Evolutionary conservation across 2,888 invertebrate genomes (phyloP), one percentile per base, ranked within the genome.

Genomic region (Elgonia sp.): DNA sequence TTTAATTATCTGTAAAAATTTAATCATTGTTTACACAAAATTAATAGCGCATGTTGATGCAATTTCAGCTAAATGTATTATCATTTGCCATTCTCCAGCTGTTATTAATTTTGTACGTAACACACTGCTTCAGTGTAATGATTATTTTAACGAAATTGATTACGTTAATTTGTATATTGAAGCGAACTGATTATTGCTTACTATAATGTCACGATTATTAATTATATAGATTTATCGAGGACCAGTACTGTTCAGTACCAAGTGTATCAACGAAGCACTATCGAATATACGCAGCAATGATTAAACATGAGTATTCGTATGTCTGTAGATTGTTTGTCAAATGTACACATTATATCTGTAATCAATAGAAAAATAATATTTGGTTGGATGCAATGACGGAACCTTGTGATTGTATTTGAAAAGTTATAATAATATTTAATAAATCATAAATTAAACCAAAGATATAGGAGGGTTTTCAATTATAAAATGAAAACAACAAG

Each of bases 321-420:
- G 60, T 69, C 46, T 62, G 69, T 39, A 67, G 67, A 79, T 69
- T 79, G 79, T 79, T 79, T 79, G 69, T 46, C 69, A 69, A 60
- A 42, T 42, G 29, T 20, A 72, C 60, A 73, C 29, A n/a, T 53
- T 53, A 46, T 46, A 46, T 12, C 10, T 46, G 46, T 46, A 7
- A 42, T 60, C 60, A 29, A 29, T 29, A 29, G 29, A 29, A 29
- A 29, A 29, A 29, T 29, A 29, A 29, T 29, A 29, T 29, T 29
- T 29, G 29, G 29, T 29, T 29, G 29, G 29, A 29, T 29, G 29
- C 29, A 29, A 3, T 5, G 29, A 29, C 29, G 29, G 5, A 29
- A 29, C 29, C 5, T 29, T 29, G 5, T 29, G 29, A 29, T 29
- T 29, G 29, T 29, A 29, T 29, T 29, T 29, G 29, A 29, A 29